These are phyloP conservation scores for Scarus forsteni DNA, from an alignment of 2,797 vertebrate species.

Conservation along the genomic window DNA sequence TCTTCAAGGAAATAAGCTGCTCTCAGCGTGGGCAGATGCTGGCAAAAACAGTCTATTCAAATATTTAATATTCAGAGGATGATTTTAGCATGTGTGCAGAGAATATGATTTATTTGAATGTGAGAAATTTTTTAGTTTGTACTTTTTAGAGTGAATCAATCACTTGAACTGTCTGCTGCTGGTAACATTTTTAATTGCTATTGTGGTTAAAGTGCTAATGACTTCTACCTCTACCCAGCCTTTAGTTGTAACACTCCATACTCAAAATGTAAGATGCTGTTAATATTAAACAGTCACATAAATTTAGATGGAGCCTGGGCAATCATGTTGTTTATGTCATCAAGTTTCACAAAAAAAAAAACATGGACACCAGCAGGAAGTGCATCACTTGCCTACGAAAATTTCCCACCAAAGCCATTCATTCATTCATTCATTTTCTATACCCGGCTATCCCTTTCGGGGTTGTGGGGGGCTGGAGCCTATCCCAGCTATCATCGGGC, in stretches of 20 bases:
- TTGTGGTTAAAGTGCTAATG: background rate
- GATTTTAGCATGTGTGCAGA: constrained; percentile 11
- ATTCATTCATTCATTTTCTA: too few relatives aligned
- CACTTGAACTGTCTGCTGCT: background rate
- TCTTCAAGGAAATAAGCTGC: constrained; percentile 34
- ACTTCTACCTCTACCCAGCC: background rate
- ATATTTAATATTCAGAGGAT: constrained; percentile 40
- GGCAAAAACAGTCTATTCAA: constrained; percentile 22
- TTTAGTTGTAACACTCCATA: background rate
- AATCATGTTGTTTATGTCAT: too few relatives aligned
- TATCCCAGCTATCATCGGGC: too few relatives aligned
- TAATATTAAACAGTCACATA: too few relatives aligned
- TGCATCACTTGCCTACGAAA: too few relatives aligned
- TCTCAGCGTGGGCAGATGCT: constrained; percentile 30
- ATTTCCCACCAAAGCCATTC: too few relatives aligned
- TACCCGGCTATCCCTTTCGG: too few relatives aligned
- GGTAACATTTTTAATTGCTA: background rate
- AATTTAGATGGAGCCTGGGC: too few relatives aligned
- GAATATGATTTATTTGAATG: constrained; percentile 14
- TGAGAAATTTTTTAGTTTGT: background rate
- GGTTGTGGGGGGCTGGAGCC: too few relatives aligned
- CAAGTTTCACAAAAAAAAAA: too few relatives aligned
- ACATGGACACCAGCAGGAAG: too few relatives aligned
- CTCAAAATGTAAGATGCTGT: background rate
- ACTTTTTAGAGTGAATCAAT: background rate